Conservation (phyloP, 2,888 invertebrate genomes). For the Laothoe populi region DNA sequence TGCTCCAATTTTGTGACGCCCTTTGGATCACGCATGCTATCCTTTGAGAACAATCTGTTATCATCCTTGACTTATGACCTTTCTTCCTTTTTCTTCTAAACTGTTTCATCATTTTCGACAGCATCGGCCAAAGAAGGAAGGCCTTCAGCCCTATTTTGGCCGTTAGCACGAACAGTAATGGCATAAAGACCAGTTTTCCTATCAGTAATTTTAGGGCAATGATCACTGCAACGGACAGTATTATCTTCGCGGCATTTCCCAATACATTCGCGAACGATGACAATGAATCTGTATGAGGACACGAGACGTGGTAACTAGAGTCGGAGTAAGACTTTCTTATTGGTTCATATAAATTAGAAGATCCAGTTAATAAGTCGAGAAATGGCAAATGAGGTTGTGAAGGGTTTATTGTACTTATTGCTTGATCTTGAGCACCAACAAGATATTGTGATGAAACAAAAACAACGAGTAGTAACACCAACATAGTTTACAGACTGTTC, state of each 20-base stretch:
- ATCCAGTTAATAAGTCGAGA: slow-evolving; percentile 70
- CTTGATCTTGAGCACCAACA: slow-evolving; percentile 66
- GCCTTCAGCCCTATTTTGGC: slow-evolving; percentile 76
- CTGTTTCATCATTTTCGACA: slow-evolving; percentile 74
- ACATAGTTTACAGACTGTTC: slow-evolving; percentile 77
- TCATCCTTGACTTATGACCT: slow-evolving; percentile 64
- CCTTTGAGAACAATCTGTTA: slow-evolving; percentile 72
- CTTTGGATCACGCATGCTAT: slow-evolving; percentile 72
- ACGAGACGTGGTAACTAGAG: slow-evolving; percentile 60
- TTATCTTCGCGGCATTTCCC: slow-evolving; percentile 77
- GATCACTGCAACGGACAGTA: slow-evolving; percentile 74
- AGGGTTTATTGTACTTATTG: slow-evolving; percentile 61
- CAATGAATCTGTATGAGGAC: slow-evolving; percentile 68
- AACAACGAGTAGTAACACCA: slow-evolving; percentile 64
- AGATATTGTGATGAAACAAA: slow-evolving; percentile 50
- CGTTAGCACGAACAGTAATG: slow-evolving; percentile 65
- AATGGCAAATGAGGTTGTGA: slow-evolving; percentile 62
- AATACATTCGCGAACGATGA: slow-evolving; percentile 72
- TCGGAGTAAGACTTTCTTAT: slow-evolving; percentile 70
- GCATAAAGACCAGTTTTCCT: slow-evolving; percentile 72
- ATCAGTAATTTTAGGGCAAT: slow-evolving; percentile 69
- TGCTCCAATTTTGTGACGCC: slow-evolving; percentile 61
- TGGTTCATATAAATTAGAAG: slow-evolving; percentile 69
- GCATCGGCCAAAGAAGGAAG: slow-evolving; percentile 74
- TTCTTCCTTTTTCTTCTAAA: slow-evolving; percentile 77